Conservation (phyloP, 2,113 vertebrate species). For the Eonycteris spelaea region DNA sequence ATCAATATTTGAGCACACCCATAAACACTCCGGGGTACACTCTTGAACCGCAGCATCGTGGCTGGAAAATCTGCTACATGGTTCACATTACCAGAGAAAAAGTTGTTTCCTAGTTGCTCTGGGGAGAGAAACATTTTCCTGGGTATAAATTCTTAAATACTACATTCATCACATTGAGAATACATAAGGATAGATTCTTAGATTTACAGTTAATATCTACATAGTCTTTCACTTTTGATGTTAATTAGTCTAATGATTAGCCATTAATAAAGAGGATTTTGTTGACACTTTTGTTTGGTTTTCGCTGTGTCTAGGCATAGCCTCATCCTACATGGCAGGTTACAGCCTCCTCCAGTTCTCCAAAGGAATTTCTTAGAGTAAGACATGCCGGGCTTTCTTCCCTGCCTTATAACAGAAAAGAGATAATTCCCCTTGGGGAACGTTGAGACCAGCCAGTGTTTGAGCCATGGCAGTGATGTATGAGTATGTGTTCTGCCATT, state of each 20-base stretch:
- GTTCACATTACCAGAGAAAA: neutral
- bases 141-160: neutral
- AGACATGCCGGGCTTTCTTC: neutral
- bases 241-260: neutral
- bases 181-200: neutral
- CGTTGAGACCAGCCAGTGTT: neutral
- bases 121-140: neutral
- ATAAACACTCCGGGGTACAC: neutral
- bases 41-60: neutral
- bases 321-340: neutral
- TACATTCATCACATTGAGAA: neutral
- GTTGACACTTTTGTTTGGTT: slow-evolving; percentile 52
- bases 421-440: neutral
- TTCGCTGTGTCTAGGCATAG: slow-evolving; percentile 54
- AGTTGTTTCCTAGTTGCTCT: neutral
- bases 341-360: neutral
- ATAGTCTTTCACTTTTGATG: neutral
- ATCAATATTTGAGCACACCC: neutral
- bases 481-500: neutral
- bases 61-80: neutral
- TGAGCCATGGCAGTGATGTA: neutral
- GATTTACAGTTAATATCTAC: neutral
- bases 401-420: neutral
- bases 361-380: slow-evolving; percentile 43
- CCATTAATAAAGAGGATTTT: neutral